These are phyloP conservation scores for Myrmecophaga tridactyla DNA, from an alignment of 2,113 vertebrate species.

Conservation along the genomic window DNA sequence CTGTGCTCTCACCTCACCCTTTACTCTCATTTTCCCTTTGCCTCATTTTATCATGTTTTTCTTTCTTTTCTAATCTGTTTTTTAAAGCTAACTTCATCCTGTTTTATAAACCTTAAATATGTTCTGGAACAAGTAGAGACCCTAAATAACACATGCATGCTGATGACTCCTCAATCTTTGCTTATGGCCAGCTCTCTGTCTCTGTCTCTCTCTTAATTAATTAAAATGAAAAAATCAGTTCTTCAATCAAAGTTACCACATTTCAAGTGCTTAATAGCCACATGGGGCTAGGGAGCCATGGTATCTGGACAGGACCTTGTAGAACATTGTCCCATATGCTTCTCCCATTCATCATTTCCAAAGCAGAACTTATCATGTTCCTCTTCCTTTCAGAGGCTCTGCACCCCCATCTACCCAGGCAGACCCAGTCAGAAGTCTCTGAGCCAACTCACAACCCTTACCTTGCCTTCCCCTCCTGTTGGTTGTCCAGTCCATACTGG, in stretches of 20 bases:
- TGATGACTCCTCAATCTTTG: neutral
- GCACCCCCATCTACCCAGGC: neutral
- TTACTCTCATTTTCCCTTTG: neutral
- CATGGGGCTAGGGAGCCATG: neutral
- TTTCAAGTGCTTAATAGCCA: neutral
- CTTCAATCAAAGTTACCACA: neutral
- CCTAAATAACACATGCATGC: neutral
- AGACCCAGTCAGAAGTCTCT: neutral
- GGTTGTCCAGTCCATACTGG: neutral
- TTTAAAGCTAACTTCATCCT: neutral
- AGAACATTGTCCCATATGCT: neutral
- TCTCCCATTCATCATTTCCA: conserved; percentile 11
- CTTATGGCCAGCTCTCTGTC: neutral
- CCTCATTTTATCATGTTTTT: neutral
- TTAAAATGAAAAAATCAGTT: neutral
- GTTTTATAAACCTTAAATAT: neutral
- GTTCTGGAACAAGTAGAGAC: neutral
- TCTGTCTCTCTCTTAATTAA: neutral
- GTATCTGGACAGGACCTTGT: neutral
- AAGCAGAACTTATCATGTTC: neutral
- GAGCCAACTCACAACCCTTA: neutral
- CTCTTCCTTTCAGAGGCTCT: neutral
- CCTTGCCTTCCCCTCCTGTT: neutral
- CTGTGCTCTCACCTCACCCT: neutral
- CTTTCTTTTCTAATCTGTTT: neutral